A percentile compares a stretch with the other conserved stretches of the same genome.
These are phyloP conservation scores for Sepioteuthis lessoniana DNA, from an alignment of 2,888 invertebrate genomes.

Conservation along the genomic window DNA sequence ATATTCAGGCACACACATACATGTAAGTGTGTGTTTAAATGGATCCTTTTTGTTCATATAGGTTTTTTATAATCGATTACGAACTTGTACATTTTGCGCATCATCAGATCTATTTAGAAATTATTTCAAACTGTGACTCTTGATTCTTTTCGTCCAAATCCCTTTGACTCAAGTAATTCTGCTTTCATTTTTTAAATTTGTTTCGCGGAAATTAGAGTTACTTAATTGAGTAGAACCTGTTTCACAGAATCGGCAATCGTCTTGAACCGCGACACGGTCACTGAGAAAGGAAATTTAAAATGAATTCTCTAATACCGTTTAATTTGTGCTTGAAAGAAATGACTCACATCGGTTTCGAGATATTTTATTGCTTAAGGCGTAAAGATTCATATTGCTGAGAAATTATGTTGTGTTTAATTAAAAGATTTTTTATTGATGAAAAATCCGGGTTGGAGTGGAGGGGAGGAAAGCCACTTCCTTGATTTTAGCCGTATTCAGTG, in stretches of 20 bases:
- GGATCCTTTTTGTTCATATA: too few species aligned
- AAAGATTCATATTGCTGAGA: too few species aligned
- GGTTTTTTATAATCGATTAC: too few species aligned
- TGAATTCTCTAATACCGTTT: neutral
- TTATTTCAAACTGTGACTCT: neutral
- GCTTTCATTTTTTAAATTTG: neutral
- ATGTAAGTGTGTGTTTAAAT: too few species aligned
- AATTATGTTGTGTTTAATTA: too few species aligned
- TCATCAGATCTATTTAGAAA: neutral
- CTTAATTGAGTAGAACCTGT: neutral
- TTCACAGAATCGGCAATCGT: neutral
- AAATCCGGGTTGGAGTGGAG: too few species aligned
- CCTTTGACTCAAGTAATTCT: neutral
- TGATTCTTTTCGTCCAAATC: neutral
- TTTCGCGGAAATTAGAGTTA: neutral
- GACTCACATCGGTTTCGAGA: neutral
- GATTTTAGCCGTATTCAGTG: too few species aligned
- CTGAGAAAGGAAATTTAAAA: neutral
- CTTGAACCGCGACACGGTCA: neutral
- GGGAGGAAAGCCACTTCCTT: too few species aligned
- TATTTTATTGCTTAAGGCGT: neutral
- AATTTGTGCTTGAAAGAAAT: neutral
- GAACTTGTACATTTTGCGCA: neutral
- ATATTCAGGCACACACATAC: too few species aligned
- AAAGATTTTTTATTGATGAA: too few species aligned